phyloP scores from a whole-genome alignment of 2,113 vertebrate species.

The Regulus satrapa region DNA sequence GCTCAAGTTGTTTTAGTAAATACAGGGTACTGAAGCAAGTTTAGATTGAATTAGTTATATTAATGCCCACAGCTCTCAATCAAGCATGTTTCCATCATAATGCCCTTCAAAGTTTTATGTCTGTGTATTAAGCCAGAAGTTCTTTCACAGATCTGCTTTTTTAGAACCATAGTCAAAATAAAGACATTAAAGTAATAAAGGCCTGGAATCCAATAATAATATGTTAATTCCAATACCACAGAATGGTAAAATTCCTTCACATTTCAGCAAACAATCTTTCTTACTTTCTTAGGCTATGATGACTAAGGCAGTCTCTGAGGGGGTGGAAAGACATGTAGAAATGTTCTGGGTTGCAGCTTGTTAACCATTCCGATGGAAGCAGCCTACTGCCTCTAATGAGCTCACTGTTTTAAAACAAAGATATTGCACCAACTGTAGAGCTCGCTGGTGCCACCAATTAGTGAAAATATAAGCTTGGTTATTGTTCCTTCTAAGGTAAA shows the following conservation, averaged over 20 bases:
- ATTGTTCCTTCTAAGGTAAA: constrained; percentile 35
- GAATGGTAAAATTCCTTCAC: constrained; percentile 50
- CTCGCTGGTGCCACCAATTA: background rate
- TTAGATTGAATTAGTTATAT: constrained; percentile 27
- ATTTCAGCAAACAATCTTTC: constrained; percentile 46
- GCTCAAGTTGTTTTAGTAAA: constrained; percentile 17
- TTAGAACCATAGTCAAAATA: constrained; percentile 43
- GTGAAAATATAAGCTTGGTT: constrained; percentile 6
- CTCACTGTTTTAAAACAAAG: constrained; percentile 55
- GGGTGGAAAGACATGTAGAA: constrained; percentile 42
- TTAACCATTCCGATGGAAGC: constrained; percentile 46
- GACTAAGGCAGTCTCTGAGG: constrained; percentile 58
- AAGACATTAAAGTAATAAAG: constrained; percentile 35
- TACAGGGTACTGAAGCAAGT: background rate
- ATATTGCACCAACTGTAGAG: constrained; percentile 14
- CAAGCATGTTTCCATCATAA: background rate
- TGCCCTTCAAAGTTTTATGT: constrained; percentile 41
- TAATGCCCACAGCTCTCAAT: constrained; percentile 33
- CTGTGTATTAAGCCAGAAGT: constrained; percentile 29
- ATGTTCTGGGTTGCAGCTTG: constrained; percentile 48
- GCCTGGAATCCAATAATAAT: constrained; percentile 51
- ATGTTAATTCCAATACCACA: constrained; percentile 51
- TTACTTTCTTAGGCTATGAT: constrained; percentile 22
- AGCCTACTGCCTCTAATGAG: constrained; percentile 27
- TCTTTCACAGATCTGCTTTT: constrained; percentile 51